Percentiles rank a stretch among this genome's conserved stretches.
phyloP scores from a whole-genome alignment of 2,113 vertebrate species.

The Andinoacara biseriatus region DNA sequence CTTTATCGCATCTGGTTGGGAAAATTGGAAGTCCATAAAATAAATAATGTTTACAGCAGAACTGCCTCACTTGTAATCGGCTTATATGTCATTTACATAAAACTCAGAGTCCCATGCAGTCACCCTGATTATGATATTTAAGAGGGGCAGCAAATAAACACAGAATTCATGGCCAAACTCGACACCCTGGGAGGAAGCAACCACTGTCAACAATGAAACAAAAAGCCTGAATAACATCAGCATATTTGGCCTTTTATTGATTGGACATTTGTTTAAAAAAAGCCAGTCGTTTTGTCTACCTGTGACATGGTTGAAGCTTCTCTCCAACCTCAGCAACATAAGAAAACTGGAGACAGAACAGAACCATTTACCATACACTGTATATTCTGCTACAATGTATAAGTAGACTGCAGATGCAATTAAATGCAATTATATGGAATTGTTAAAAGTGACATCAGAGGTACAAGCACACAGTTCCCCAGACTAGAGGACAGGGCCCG shows the following conservation, averaged over 20 bases:
- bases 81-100: slow-evolving; percentile 84
- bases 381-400: neutral
- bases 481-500: too few species aligned
- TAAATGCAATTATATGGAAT: neutral
- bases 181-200: slow-evolving; percentile 36
- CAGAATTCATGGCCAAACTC: slow-evolving; percentile 58
- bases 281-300: neutral
- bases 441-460: neutral
- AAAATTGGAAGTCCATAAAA: slow-evolving; percentile 83
- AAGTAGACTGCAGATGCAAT: neutral
- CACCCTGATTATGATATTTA: slow-evolving; percentile 76
- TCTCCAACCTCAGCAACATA: neutral
- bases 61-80: slow-evolving; percentile 81
- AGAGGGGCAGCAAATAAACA: slow-evolving; percentile 76
- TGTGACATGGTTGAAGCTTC: neutral
- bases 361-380: neutral
- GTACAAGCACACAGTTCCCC: neutral
- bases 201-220: slow-evolving; percentile 20
- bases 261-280: neutral
- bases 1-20: slow-evolving; percentile 76
- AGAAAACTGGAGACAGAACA: neutral
- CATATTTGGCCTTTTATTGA: slow-evolving; percentile 10
- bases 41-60: slow-evolving; percentile 79
- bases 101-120: slow-evolving; percentile 75
- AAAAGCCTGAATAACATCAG: slow-evolving; percentile 16